A percentile compares a stretch with the other conserved stretches of the same genome.
Conservation (phyloP, 2,797 vertebrate species). For the Macroramphosus scolopax region DNA sequence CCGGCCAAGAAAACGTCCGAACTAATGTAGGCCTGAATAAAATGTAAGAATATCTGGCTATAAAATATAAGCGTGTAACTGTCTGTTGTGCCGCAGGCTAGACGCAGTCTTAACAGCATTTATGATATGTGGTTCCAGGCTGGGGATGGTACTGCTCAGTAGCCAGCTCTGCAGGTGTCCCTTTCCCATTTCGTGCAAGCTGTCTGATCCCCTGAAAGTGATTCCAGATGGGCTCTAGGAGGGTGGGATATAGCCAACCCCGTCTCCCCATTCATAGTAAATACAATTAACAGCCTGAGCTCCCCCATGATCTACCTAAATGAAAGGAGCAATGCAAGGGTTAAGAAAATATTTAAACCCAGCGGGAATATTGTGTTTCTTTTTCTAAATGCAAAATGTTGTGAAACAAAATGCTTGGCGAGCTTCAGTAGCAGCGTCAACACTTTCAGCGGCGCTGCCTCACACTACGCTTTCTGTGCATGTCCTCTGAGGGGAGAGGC, state of each 20-base stretch:
- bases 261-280: slow-evolving; percentile 64
- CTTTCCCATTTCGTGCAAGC: slow-evolving; percentile 68
- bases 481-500: no score
- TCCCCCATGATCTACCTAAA: slow-evolving; percentile 62
- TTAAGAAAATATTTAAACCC: slow-evolving; percentile 68
- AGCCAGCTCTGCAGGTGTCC: slow-evolving; percentile 72
- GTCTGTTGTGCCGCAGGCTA: slow-evolving; percentile 33
- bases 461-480: slow-evolving; percentile 22
- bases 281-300: slow-evolving; percentile 76
- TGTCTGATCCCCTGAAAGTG: slow-evolving; percentile 74
- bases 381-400: slow-evolving; percentile 67
- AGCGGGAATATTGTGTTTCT: slow-evolving; percentile 63
- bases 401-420: slow-evolving; percentile 61
- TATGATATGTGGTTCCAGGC: slow-evolving; percentile 49
- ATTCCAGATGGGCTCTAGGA: slow-evolving; percentile 75
- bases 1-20: slow-evolving; percentile 19
- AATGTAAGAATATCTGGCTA: slow-evolving; percentile 46
- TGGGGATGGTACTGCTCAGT: slow-evolving; percentile 53
- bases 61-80: slow-evolving; percentile 51
- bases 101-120: slow-evolving; percentile 44
- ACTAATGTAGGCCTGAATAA: slow-evolving; percentile 36
- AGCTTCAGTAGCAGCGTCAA: slow-evolving; percentile 60
- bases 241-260: slow-evolving; percentile 66
- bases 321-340: slow-evolving; percentile 62
- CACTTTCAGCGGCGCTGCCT: slow-evolving; percentile 36